Evolutionary conservation across 2,888 invertebrate genomes (phyloP), one percentile per base, ranked within the genome.

Genomic region (Teleiodes luculella): DNA sequence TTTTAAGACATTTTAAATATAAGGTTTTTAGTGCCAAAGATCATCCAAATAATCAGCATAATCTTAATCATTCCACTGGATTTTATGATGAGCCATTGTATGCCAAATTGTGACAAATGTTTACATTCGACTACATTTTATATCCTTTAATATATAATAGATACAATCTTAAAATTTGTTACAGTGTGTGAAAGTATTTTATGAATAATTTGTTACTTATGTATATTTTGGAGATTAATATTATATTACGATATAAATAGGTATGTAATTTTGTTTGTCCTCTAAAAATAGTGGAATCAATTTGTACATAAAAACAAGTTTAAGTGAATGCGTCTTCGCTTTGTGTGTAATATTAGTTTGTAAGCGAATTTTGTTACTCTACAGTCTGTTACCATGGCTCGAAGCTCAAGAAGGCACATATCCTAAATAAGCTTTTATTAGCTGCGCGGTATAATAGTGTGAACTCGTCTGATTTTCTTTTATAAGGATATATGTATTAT

Each of bases 321-420:
- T 52, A 56, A 14, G 30, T 41, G 74, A 78, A 83, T 79, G 76
- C 79, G 80, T 74, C 72, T 77, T 70, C 69, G 65, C 69, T 67
- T 64, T 76, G 46, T 41, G 45, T 28, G 18, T 16, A 73, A 68
- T 63, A 67, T 68, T 67, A 67, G 59, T 59, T 59, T 57, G 66
- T 65, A 61, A 61, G 62, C 53, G 61, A 57, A 61, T 64, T 16
- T 10, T 43, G 60, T 62, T 64, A 57, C 62, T 61, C 60, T 59
- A 60, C 72, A 78, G 62, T 76, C 69, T 75, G 81, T 86, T 85
- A 86, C 83, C 83, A 74, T 72, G 72, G 78, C 80, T 80, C 58
- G 67, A 79, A 75, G 87, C 88, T 88, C 86, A 87, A 86, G 74
- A 77, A 77, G 66, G 75, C 71, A 86, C 86, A 87, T 88, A 86